Evolutionary conservation across 2,797 vertebrate genomes (phyloP).

Genomic region (Chaenodraco wilsoni): DNA sequence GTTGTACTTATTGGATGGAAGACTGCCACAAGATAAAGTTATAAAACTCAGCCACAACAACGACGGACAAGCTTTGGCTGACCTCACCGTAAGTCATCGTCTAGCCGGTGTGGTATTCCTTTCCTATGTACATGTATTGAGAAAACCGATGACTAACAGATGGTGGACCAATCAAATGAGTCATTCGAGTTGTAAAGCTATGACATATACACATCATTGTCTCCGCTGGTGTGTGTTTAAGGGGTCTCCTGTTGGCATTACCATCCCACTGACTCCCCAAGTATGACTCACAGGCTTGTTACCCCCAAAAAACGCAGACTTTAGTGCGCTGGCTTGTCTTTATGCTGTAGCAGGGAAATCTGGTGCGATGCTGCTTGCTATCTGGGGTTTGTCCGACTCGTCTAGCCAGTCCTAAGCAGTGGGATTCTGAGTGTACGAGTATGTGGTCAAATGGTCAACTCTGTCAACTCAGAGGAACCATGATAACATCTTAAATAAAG

Average conservation of each 20-base stretch:
- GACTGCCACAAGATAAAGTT: neutral
- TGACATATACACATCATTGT: conserved; percentile 71
- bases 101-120: conserved; percentile 65
- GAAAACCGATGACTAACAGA: conserved; percentile 71
- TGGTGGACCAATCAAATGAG: conserved; percentile 70
- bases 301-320: conserved; percentile 62
- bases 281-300: conserved; percentile 74
- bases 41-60: conserved; percentile 40
- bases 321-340: conserved; percentile 60
- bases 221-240: conserved; percentile 71
- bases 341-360: conserved; percentile 61
- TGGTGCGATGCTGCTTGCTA: conserved; percentile 62
- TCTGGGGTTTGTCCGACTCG: conserved; percentile 70
- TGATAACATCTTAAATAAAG: conserved; percentile 20
- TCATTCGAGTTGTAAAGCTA: conserved; percentile 64
- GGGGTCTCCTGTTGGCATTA: conserved; percentile 78
- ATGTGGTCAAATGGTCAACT: conserved; percentile 35
- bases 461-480: conserved; percentile 27
- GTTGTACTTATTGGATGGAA: neutral
- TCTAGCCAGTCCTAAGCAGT: conserved; percentile 55
- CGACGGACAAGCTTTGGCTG: conserved; percentile 42
- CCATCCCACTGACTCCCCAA: conserved; percentile 51
- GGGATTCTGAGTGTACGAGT: conserved; percentile 25
- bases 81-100: conserved; percentile 74
- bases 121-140: conserved; percentile 65